Base-by-base conservation (phyloP, 1,140 invertebrate genomes). In the Myzus persicae region DNA sequence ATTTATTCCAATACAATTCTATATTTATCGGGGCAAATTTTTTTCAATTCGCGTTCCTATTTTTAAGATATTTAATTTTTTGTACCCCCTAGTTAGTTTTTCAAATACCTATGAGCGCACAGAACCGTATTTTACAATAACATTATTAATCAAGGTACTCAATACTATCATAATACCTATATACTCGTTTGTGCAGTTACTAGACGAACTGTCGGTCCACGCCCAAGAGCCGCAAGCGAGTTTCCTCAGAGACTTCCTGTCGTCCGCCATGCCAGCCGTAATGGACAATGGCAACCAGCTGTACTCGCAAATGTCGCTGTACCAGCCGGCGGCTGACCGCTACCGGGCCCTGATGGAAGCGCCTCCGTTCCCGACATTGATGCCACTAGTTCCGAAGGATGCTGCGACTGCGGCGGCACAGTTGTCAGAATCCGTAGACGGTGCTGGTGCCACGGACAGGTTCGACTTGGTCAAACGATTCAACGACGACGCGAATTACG, bases 401-500 rank as follows among this genome's bases (percentile, higher is more conserved):
- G 59, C 59, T 76, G 36, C 24, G 3, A 20, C 40, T 1, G n/a
- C 9, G 24, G 11, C 40, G 9, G n/a, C 9, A 5, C 11, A 93
- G 6, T 38, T 3, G 1, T 54, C 18, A n/a, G n/a, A 76, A 76
- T 76, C 59, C 31, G 2, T 3, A 36, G 36, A 84, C 6, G 26
- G 44, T n/a, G 22, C 22, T 2, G 31, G 4, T 1, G 40, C 59
- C n/a, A 38, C 81, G n/a, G 59, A 38, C 14, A 90, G 20, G 18
- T 93, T 92, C 46, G 84, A 93, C 44, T 85, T 93, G 2, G 85
- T 93, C 8, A 93, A 93, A 93, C 76, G 93, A 7, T 85, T 93
- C 1, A 87, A 92, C 44, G 90, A 92, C 0, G 96, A 96, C 59
- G 95, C 96, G 54, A 96, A 96, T 94, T 97, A 96, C 95, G 96